These are phyloP conservation scores for Nemapogon koenigi DNA, from an alignment of 2,888 invertebrate species.

Conservation along the genomic window DNA sequence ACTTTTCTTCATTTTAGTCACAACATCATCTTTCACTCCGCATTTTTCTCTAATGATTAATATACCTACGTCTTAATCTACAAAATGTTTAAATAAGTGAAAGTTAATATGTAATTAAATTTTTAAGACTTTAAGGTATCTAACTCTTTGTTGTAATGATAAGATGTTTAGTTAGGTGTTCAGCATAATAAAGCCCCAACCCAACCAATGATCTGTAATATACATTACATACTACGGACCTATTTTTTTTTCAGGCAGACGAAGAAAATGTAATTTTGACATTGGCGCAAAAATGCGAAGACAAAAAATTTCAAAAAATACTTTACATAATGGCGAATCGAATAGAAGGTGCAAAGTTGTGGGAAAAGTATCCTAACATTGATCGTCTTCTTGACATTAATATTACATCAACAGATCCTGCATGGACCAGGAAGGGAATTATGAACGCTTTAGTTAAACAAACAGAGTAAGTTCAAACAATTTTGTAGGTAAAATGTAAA, in stretches of 20 bases:
- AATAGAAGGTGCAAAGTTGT: conserved; percentile 52
- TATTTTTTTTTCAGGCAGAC: conserved; percentile 24
- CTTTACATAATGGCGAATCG: conserved; percentile 64
- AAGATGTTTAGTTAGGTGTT: too few relatives aligned
- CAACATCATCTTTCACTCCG: too few relatives aligned
- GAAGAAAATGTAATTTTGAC: conserved; percentile 39
- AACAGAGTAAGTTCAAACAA: conserved; percentile 70
- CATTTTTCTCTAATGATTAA: too few relatives aligned
- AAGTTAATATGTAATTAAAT: too few relatives aligned
- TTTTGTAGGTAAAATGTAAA: too few relatives aligned
- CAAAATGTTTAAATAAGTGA: too few relatives aligned
- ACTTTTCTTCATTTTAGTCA: too few relatives aligned
- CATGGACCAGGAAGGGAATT: conserved; percentile 71
- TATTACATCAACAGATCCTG: conserved; percentile 70
- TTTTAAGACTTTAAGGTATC: too few relatives aligned
- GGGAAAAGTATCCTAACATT: conserved; percentile 62
- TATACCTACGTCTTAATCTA: too few relatives aligned
- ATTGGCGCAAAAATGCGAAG: conserved; percentile 53
- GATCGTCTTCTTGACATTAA: conserved; percentile 66
- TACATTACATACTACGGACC: conserved; percentile 22
- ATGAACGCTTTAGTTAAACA: conserved; percentile 67
- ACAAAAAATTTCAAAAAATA: conserved; percentile 71
- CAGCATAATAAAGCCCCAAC: too few relatives aligned
- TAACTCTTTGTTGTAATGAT: too few relatives aligned
- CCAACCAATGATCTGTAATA: conserved; percentile 28